Percentiles rank a stretch among this genome's conserved stretches.
These are phyloP conservation scores for Apis cerana DNA, from an alignment of 1,140 invertebrate species.

Conservation along the genomic window DNA sequence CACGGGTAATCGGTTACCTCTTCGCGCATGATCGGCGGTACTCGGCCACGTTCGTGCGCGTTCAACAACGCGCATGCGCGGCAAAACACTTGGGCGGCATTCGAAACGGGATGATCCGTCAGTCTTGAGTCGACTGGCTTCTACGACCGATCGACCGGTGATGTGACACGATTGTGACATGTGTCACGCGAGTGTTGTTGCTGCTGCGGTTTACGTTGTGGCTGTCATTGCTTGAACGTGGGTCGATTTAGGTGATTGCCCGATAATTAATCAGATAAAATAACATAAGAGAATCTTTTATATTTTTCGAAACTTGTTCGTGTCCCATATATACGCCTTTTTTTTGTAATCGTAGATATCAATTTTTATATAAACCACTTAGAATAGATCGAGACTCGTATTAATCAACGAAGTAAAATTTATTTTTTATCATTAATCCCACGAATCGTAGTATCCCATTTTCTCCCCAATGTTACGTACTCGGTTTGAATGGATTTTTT, in stretches of 20 bases:
- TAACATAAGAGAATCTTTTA: neutral
- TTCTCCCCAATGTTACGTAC: neutral
- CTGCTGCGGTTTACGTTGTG: slow-evolving; percentile 51
- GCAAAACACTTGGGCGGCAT: slow-evolving; percentile 43
- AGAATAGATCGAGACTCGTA: neutral
- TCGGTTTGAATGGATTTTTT: neutral
- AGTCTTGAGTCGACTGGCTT: slow-evolving; percentile 76
- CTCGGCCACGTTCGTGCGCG: neutral
- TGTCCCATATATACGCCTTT: neutral
- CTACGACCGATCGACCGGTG: slow-evolving; percentile 68
- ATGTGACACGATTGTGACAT: slow-evolving; percentile 66
- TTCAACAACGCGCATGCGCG: slow-evolving; percentile 3
- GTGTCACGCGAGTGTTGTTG: slow-evolving; percentile 64
- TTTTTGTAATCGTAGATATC: neutral
- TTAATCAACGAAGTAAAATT: too few species aligned
- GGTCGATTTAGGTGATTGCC: slow-evolving; percentile 62
- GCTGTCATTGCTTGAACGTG: slow-evolving; percentile 57
- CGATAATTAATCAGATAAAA: neutral
- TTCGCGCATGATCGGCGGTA: neutral
- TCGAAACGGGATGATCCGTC: slow-evolving; percentile 46
- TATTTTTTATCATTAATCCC: neutral
- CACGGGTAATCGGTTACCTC: neutral
- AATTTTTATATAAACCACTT: neutral
- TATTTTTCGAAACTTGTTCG: neutral
- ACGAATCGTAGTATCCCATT: slow-evolving; percentile 4